Percentiles rank a stretch among this genome's conserved stretches.
Evolutionary conservation across 1,140 invertebrate genomes (phyloP).

Genomic region (Parasteatoda tepidariorum): DNA sequence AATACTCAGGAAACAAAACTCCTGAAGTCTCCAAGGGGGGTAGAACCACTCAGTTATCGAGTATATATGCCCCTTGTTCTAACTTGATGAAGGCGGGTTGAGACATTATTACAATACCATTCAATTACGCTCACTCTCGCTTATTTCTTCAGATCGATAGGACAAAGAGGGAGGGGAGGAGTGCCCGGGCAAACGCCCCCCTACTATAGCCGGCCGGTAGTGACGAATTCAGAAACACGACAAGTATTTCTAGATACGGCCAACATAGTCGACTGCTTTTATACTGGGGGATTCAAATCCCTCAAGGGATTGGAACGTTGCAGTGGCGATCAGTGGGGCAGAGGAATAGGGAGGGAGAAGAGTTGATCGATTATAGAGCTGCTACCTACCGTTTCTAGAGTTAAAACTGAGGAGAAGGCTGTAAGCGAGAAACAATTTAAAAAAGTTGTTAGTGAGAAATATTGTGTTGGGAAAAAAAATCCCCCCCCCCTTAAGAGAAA

Average conservation of each 20-base stretch:
- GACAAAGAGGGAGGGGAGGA: neutral
- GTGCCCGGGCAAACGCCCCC: too few relatives aligned
- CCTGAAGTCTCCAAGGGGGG: too few relatives aligned
- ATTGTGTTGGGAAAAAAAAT: too few relatives aligned
- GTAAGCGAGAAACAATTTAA: too few relatives aligned
- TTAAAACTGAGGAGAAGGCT: too few relatives aligned
- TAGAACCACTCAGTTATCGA: too few relatives aligned
- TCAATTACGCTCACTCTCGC: constrained; percentile 43
- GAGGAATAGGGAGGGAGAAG: neutral
- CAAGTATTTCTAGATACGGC: constrained; percentile 45
- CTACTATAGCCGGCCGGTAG: too few relatives aligned
- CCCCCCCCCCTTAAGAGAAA: too few relatives aligned
- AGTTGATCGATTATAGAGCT: neutral
- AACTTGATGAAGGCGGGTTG: constrained; percentile 46
- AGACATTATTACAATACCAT: constrained; percentile 55
- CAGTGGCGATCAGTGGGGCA: neutral
- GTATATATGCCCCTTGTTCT: too few relatives aligned
- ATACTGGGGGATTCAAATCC: constrained; percentile 2
- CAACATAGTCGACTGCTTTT: neutral
- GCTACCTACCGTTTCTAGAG: neutral
- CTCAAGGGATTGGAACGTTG: constrained; percentile 3
- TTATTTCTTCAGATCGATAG: constrained; percentile 6
- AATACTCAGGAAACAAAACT: too few relatives aligned
- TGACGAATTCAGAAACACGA: constrained; percentile 50
- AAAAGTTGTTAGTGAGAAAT: too few relatives aligned